Base-by-base conservation (phyloP, 2,113 vertebrate genomes). In the Hyla sarda region DNA sequence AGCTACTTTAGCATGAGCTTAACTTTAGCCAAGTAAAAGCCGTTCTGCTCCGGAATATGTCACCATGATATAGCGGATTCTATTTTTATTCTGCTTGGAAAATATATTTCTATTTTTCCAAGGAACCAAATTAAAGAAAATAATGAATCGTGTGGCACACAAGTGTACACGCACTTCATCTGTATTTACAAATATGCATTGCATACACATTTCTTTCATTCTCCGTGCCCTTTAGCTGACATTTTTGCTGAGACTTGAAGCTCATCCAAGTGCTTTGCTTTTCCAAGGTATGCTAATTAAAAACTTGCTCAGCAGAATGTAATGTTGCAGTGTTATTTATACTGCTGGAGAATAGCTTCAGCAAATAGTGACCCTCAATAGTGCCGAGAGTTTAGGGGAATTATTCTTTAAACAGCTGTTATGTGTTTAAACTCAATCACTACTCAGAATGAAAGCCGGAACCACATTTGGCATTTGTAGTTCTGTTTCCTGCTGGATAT, bases 161-260 rank as follows among this genome's bases (percentile, higher is more conserved):
- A 8, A 34, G 65, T 19, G 65, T 28, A 25, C 54, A 67, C 72
- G 37, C 72, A 21, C 67, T 81, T 75, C 45, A n/a, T 32, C 60
- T 65, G 75, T 48, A 72, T 88, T 72, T 80, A 80, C 65, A 47
- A 80, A 83, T 80, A 69, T 73, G 76, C 75, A 73, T 84, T 74
- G 52, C 74, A 60, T 71, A 58, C 67, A 87, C 73, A 71, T 83
- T 86, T 87, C 77, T 58, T 88, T 84, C 81, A 78, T 65, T 83
- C 54, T 65, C 56, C 25, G 23, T 83, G 85, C 82, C 84, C 80
- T 65, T 87, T 84, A 82, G 82, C 82, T 88, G 76, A 81, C 85
- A 87, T 87, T 87, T 87, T 87, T 87, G 85, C 85, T 87, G 85
- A 87, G 85, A 48, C 67, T 87, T 87, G 78, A 87, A 81, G 77